phyloP scores from a whole-genome alignment of 2,113 vertebrate species.

The Triplophysa siluroides region DNA sequence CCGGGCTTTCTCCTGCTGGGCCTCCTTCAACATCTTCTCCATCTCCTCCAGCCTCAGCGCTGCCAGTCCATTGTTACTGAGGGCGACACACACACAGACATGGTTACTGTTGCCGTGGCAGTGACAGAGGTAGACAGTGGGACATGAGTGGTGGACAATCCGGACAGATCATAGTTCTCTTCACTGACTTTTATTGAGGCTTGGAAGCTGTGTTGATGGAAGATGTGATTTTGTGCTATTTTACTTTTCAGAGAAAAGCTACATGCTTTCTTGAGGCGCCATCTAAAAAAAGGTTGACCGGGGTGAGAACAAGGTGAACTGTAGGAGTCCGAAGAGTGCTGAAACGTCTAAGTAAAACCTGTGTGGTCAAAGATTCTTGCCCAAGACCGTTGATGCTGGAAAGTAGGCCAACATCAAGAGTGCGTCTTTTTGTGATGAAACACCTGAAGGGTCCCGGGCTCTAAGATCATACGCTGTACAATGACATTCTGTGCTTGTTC shows the following conservation, averaged over 20 bases:
- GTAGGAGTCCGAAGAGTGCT: constrained; percentile 29
- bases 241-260: constrained; percentile 3
- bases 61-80: constrained; percentile 83
- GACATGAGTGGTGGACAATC: constrained; percentile 1
- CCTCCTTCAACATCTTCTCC: constrained; percentile 95
- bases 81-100: constrained; percentile 45
- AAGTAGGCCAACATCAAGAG: constrained; percentile 46
- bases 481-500: constrained; percentile 50
- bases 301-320: not conserved
- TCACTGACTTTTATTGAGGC: not conserved
- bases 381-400: constrained; percentile 37
- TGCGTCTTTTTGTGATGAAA: constrained; percentile 44
- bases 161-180: not conserved
- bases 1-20: constrained; percentile 87
- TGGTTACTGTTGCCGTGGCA: constrained; percentile 22
- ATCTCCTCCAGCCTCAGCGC: constrained; percentile 91
- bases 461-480: constrained; percentile 45
- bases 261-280: constrained; percentile 5
- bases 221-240: not conserved
- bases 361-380: constrained; percentile 25
- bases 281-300: constrained; percentile 20
- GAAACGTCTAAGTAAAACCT: constrained; percentile 37
- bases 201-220: not conserved
- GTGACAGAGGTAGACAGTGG: not conserved
- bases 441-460: constrained; percentile 38